Evolutionary conservation across 2,888 invertebrate genomes (phyloP), one percentile per base, ranked within the genome.

Genomic region (Polyommatus icarus): DNA sequence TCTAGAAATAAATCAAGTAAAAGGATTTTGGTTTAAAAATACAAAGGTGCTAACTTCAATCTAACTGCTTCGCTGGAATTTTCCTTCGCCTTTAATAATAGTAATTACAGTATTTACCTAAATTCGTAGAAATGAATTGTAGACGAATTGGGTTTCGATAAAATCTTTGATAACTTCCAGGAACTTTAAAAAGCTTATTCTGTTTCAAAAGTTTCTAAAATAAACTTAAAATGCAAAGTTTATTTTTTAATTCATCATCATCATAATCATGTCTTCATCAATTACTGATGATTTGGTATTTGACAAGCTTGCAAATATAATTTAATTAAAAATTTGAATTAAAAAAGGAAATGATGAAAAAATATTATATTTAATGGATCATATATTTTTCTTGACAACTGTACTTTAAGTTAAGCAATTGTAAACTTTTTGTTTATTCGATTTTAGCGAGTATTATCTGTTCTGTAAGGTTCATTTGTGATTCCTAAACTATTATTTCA

Each of bases 391-490:
- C 7, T 18, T 24, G 18, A 1, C n/a, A 50, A 75, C 75, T 75
- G 75, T 75, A 75, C 50, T 54, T 18, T 29, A 12, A 5, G 15
- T 10, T 50, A 24, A 75, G 50, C 75, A 73, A 73, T 50, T 73
- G 54, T 29, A 50, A 24, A 20, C 20, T 61, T 61, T 67, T 24
- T 29, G 54, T 75, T 29, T 75, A 75, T 75, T 75, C 75, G 50
- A 75, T 54, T 75, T 50, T 75, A 75, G 75, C 75, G 18, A 32
- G 75, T 75, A 54, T 75, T 54, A 29, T 54, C 29, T 75, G 15
- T 75, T 8, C 75, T 50, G 18, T 75, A 75, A 75, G 75, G 75
- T 75, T 75, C 75, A 75, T 75, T 75, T 54, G 75, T 18, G n/a
- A 18, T 18, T 75, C 54, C 15, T 18, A 50, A 54, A 75, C 20